Evolutionary conservation across 37 sponge, comb jelly and placozoan genomes (phyloP), one percentile per base, ranked within the genome.

Genomic region (Halisarca cf. caerulea): DNA sequence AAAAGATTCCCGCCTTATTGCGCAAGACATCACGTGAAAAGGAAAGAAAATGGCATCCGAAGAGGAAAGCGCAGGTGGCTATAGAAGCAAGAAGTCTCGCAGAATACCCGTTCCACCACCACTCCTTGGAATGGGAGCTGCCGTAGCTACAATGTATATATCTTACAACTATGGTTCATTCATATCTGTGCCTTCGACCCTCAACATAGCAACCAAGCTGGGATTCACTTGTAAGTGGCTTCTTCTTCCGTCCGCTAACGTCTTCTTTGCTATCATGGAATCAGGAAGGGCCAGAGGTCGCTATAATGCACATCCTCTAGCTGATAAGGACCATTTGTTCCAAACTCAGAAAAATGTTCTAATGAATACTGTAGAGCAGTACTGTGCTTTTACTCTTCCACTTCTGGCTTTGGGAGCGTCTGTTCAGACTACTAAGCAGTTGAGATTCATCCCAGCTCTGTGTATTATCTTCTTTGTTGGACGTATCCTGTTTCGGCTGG

Each of bases 311-410:
- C 77, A 85, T 39, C 92, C 89, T 24, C 73, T 92, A 42, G 32
- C 80, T 3, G 83, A 80, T 27, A 88, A 82, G 17, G 89, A 92
- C 30, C 69, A 82, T 15, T 28, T 85, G n/a, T 21, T 88, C 37
- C 59, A 81, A 43, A 3, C 64, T 42, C 37, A 81, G 55, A 88
- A 88, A 72, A 88, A 88, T 28, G 25, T 85, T 20, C 80, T 86
- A 7, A 28, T 37, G 33, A 92, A 92, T 66, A 88, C 92, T 20
- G 28, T 88, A 24, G 92, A 92, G 58, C 92, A 92, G 71, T 43
- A 51, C 4, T 3, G 53, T 21, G 39, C 85, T 21, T 82, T 78
- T 35, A n/a, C 64, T 20, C n/a, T 78, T 14, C 3, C 41, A 20
- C 17, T 77, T 1, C 53, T 88, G 11, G 60, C 80, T 0, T 64